phyloP scores from a whole-genome alignment of 2,113 vertebrate species.

The Laticauda laticaudata region DNA sequence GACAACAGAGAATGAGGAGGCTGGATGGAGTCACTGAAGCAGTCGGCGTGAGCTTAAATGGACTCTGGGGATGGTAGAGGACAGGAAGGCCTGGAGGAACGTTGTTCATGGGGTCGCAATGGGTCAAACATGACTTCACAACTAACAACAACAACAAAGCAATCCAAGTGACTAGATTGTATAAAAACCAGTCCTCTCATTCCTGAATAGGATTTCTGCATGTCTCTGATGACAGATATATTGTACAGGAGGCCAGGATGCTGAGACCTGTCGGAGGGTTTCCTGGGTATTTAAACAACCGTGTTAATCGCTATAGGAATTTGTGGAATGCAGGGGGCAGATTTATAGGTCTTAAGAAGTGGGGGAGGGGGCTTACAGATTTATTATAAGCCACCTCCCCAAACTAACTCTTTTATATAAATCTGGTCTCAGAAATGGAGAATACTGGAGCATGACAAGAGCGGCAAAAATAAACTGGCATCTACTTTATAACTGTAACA shows the following conservation, averaged over 20 bases:
- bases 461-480: slow-evolving; percentile 64
- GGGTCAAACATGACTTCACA: too few species aligned
- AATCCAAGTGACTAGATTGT: slow-evolving; percentile 40
- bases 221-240: slow-evolving; percentile 64
- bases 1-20: too few species aligned
- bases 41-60: too few species aligned
- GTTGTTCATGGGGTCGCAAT: too few species aligned
- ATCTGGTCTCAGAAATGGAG: slow-evolving; percentile 65
- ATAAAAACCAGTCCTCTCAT: slow-evolving; percentile 50
- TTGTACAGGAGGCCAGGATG: slow-evolving; percentile 54
- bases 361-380: slow-evolving; percentile 56
- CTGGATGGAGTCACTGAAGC: too few species aligned
- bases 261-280: slow-evolving; percentile 70
- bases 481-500: slow-evolving; percentile 58
- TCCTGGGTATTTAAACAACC: slow-evolving; percentile 83
- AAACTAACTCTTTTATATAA: slow-evolving; percentile 64
- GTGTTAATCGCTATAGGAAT: slow-evolving; percentile 77
- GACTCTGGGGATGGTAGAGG: too few species aligned
- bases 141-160: slow-evolving; percentile 28
- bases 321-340: slow-evolving; percentile 75
- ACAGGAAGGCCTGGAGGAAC: too few species aligned
- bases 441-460: slow-evolving; percentile 61
- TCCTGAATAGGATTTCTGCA: slow-evolving; percentile 50
- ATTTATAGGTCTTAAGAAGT: slow-evolving; percentile 75
- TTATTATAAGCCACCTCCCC: slow-evolving; percentile 59